Evolutionary conservation across 1,140 invertebrate species (phyloP), one percentile per base, ranked within the genome.

Genomic region (Sycophila sp.): DNA sequence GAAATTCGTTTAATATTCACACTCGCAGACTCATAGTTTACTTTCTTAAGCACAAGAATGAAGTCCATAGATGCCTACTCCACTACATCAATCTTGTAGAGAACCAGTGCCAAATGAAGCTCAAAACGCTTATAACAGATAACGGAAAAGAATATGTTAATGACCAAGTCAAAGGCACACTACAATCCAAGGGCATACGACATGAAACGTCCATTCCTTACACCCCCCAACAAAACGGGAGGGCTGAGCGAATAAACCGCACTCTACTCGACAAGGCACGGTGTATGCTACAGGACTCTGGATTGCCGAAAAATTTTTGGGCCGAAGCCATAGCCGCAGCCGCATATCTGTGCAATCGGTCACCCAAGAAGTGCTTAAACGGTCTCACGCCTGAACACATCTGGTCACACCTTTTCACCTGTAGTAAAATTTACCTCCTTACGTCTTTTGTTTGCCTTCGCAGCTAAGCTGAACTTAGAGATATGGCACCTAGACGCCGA

Each of bases 181-280:
- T 85, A 36, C 76, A 76, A 19, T 59, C 73, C 49, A 22, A 19
- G 13, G 34, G 34, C 34, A 36, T 36, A 7, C 34, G 13, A 36
- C 34, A 36, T 13, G 77, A 87, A 70, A 75, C 53, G 13, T 78
- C 79, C 3, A 73, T 71, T 13, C 51, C 72, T 7, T 80, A 86
- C 42, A 76, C 77, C 15, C 80, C 81, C 55, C 65, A 87, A 69
- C 82, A 85, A 74, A 87, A 86, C 60, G 84, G 83, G 1, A 72
- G 77, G 84, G 60, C 80, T 81, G 72, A 85, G 85, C 73, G 82
- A 78, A n/a, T 53, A 13, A 86, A 85, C 73, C 34, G 82, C n/a
- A 77, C 72, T 28, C 26, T 84, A 73, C 80, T 85, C 73, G 78
- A 84, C 22, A 75, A 67, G 55, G 79, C 81, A 1, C 59, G 75